A percentile compares a stretch with the other conserved stretches of the same genome.
Conservation (phyloP, 1,140 invertebrate species). For the Dolichoris vasculosae region DNA sequence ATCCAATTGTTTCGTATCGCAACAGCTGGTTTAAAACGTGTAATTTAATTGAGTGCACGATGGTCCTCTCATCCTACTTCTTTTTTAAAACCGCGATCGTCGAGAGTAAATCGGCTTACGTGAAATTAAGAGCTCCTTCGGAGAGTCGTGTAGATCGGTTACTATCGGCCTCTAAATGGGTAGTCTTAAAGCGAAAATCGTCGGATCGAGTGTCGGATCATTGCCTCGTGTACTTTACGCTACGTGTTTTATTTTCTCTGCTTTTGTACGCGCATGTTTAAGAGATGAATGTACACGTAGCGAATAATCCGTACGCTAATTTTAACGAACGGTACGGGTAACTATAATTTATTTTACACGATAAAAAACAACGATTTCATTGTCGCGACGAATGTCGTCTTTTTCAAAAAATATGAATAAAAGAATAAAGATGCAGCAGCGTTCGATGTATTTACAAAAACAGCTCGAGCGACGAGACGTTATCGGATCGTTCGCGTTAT, state of each 20-base stretch:
- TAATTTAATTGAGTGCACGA: constrained; percentile 8
- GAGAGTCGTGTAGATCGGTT: constrained; percentile 54
- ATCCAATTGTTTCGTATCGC: background rate
- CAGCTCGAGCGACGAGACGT: no score
- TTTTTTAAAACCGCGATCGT: background rate
- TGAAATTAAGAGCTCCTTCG: constrained; percentile 48
- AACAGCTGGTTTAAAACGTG: background rate
- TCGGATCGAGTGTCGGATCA: constrained; percentile 57
- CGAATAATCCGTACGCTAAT: background rate
- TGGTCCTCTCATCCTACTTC: background rate
- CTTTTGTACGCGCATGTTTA: background rate
- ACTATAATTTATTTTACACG: background rate
- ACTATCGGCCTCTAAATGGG: constrained; percentile 52
- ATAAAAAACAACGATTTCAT: no score
- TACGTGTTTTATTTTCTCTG: background rate
- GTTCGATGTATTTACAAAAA: no score
- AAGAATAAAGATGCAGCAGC: no score
- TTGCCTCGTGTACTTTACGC: constrained; percentile 44
- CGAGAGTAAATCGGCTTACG: constrained; percentile 42
- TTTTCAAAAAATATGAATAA: no score
- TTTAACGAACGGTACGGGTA: background rate
- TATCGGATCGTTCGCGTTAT: no score
- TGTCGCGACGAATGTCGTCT: no score
- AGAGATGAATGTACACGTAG: background rate
- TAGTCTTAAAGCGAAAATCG: constrained; percentile 51